phyloP scores from a whole-genome alignment of 1,140 invertebrate species.

The Camponotus pennsylvanicus region DNA sequence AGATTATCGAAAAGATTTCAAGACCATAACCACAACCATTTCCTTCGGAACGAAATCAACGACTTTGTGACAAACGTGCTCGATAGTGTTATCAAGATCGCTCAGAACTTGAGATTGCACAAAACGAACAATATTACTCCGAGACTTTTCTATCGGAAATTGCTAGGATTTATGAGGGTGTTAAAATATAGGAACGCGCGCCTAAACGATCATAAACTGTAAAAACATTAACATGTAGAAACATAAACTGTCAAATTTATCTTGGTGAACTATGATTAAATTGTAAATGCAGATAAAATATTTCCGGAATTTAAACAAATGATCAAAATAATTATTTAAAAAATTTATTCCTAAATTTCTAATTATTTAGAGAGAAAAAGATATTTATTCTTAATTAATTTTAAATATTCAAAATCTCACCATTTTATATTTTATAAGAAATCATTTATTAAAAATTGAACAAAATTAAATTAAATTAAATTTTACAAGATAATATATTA shows the following conservation, averaged over 20 bases:
- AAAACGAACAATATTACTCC: background rate
- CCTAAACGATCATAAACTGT: background rate
- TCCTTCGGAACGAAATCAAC: background rate
- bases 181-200: background rate
- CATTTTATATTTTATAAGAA: too few relatives aligned
- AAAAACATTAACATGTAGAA: background rate
- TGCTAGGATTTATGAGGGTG: background rate
- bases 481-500: too few relatives aligned
- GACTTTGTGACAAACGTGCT: conserved; percentile 18
- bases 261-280: background rate
- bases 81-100: background rate
- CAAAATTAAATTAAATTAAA: too few relatives aligned
- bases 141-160: background rate
- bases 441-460: too few relatives aligned
- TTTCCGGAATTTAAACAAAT: background rate
- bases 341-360: too few relatives aligned
- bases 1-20: conserved; percentile 5
- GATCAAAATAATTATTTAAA: too few relatives aligned
- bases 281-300: background rate
- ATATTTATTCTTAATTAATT: too few relatives aligned
- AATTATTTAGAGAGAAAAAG: too few relatives aligned
- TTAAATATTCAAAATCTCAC: too few relatives aligned
- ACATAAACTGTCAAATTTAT: conserved; percentile 3
- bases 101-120: background rate
- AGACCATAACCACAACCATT: background rate